These are phyloP conservation scores for Hydrotaea cyrtoneurina DNA, from an alignment of 2,888 invertebrate species.

Conservation along the genomic window DNA sequence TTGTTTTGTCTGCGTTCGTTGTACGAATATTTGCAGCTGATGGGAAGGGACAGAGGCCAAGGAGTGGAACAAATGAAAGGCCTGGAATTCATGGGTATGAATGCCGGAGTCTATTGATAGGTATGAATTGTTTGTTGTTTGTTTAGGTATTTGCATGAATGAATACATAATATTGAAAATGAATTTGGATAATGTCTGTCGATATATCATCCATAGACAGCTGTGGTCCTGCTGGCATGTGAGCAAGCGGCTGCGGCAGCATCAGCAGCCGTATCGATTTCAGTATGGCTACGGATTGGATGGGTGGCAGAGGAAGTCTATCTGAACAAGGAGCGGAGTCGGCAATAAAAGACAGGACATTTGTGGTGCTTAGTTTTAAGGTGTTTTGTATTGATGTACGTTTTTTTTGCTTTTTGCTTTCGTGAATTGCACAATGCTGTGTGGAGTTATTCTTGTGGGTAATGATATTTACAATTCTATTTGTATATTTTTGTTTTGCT, in stretches of 20 bases:
- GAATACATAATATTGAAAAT: slow-evolving; percentile 58
- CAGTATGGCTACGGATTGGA: not conserved
- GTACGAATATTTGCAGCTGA: slow-evolving; percentile 1
- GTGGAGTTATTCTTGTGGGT: too few species aligned
- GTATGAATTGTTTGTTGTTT: slow-evolving; percentile 56
- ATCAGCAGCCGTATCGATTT: not conserved
- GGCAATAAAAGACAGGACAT: slow-evolving; percentile 1
- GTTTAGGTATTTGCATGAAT: slow-evolving; percentile 62
- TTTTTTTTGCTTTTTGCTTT: slow-evolving; percentile 1
- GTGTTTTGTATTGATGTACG: not conserved
- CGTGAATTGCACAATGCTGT: not conserved
- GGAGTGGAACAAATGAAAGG: not conserved
- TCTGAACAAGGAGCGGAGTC: not conserved
- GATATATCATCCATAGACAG: slow-evolving; percentile 42
- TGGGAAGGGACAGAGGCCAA: not conserved
- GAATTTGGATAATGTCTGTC: slow-evolving; percentile 44
- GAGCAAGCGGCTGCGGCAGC: not conserved
- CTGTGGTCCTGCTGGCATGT: slow-evolving; percentile 27
- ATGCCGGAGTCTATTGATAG: slow-evolving; percentile 29
- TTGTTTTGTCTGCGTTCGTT: slow-evolving; percentile 47
- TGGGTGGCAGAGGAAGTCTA: not conserved
- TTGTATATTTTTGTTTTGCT: not conserved
- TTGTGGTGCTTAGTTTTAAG: not conserved
- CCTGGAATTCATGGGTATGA: slow-evolving; percentile 27
- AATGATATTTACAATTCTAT: too few species aligned